These are phyloP conservation scores for Ophthalmolycus amberensis DNA, from an alignment of 2,113 vertebrate species.

Conservation along the genomic window DNA sequence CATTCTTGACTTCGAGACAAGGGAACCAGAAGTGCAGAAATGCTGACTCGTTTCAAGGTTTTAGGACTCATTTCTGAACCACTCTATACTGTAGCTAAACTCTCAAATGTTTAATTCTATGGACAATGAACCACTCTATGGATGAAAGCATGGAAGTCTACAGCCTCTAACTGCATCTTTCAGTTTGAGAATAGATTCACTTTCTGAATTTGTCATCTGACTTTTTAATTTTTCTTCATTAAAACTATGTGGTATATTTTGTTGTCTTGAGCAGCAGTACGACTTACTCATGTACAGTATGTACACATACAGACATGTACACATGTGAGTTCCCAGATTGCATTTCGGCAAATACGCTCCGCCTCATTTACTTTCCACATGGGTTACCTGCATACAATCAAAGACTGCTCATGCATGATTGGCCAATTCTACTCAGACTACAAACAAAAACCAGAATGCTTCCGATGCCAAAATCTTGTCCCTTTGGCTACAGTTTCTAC, in stretches of 20 bases:
- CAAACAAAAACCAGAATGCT: too few relatives aligned
- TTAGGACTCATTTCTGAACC: neutral
- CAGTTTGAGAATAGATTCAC: neutral
- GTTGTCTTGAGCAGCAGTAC: too few relatives aligned
- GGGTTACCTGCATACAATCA: neutral
- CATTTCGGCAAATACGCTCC: neutral
- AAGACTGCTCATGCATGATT: neutral
- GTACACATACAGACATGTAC: too few relatives aligned
- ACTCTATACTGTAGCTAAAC: neutral
- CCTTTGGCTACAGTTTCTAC: too few relatives aligned
- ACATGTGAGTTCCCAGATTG: neutral
- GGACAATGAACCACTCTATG: neutral
- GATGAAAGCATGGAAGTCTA: neutral
- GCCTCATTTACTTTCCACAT: neutral
- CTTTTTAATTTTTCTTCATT: neutral
- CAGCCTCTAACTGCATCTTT: neutral
- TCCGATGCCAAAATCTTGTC: too few relatives aligned
- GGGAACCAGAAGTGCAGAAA: neutral
- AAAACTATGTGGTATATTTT: neutral
- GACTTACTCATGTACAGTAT: too few relatives aligned
- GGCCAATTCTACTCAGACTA: too few relatives aligned
- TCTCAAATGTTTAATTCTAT: neutral
- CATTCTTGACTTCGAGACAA: neutral
- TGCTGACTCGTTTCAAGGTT: neutral
- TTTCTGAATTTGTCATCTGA: neutral